A percentile compares a stretch with the other conserved stretches of the same genome.
Evolutionary conservation across 2,113 vertebrate species (phyloP).

Genomic region (Pagrus major): DNA sequence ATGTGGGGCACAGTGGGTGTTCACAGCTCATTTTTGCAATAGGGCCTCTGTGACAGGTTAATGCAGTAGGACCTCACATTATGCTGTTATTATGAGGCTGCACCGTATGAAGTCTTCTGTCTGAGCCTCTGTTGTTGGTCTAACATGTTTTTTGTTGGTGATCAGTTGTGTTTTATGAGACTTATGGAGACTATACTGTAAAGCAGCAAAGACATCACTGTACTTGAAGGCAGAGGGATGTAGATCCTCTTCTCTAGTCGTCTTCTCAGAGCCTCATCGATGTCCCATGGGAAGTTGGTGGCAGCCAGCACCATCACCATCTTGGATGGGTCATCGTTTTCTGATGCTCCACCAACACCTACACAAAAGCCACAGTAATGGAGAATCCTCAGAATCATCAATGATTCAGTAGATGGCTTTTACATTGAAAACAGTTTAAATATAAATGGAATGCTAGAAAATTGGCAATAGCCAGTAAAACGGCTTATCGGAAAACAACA

Average conservation of each 20-base stretch:
- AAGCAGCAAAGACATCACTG: background rate
- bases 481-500: background rate
- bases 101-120: background rate
- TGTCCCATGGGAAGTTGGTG: conserved; percentile 99
- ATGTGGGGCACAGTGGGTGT: conserved; percentile 4
- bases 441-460: background rate
- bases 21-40: background rate
- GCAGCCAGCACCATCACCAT: conserved; percentile 99
- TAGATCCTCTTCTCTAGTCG: conserved; percentile 98
- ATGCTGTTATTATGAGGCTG: background rate
- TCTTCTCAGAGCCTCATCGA: conserved; percentile 95
- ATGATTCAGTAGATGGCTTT: background rate
- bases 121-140: background rate
- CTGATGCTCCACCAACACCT: conserved; percentile 96
- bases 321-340: conserved; percentile 96
- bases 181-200: background rate
- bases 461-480: background rate
- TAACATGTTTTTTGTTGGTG: background rate
- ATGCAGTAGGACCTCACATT: background rate
- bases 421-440: background rate
- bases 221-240: conserved; percentile 98
- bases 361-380: background rate
- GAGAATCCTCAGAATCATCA: background rate
- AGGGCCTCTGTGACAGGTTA: background rate
- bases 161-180: background rate